phyloP scores from a whole-genome alignment of 2,888 invertebrate species.

The Crepidodera aurea region DNA sequence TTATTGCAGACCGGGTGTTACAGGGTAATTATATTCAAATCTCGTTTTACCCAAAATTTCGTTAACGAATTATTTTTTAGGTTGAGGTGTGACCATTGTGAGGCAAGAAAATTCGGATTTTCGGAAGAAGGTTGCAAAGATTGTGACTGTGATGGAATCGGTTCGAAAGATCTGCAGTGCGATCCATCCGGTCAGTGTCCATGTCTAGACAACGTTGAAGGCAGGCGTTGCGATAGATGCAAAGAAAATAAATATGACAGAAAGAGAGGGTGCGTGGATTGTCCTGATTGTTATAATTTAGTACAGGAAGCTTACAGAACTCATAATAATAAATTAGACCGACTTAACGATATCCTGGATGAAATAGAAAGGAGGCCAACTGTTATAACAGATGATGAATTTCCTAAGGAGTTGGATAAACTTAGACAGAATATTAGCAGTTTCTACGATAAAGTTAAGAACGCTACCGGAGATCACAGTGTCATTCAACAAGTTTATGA shows the following conservation, averaged over 20 bases:
- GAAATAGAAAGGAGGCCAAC: slow-evolving; percentile 93
- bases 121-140: slow-evolving; percentile 80
- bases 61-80: slow-evolving; percentile 59
- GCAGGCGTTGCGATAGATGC: slow-evolving; percentile 92
- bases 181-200: slow-evolving; percentile 88
- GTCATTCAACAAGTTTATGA: slow-evolving; percentile 68
- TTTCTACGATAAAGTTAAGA: slow-evolving; percentile 78
- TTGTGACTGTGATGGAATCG: slow-evolving; percentile 91
- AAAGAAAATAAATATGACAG: slow-evolving; percentile 96
- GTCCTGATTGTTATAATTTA: slow-evolving; percentile 94
- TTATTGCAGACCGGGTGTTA: slow-evolving; percentile 87
- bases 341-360: slow-evolving; percentile 77
- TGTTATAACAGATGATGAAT: slow-evolving; percentile 89
- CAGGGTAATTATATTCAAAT: slow-evolving; percentile 66
- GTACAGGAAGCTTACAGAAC: slow-evolving; percentile 86
- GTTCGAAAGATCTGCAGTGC: slow-evolving; percentile 90
- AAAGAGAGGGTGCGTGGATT: slow-evolving; percentile 87
- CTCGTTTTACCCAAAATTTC: too few relatives aligned
- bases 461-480: slow-evolving; percentile 62
- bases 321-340: slow-evolving; percentile 76
- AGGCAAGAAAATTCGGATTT: slow-evolving; percentile 84
- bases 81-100: slow-evolving; percentile 79
- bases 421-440: slow-evolving; percentile 81
- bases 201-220: slow-evolving; percentile 89
- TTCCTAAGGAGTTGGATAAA: slow-evolving; percentile 81